phyloP scores from a whole-genome alignment of 2,888 invertebrate species.

The Nephrotoma guestfalica region DNA sequence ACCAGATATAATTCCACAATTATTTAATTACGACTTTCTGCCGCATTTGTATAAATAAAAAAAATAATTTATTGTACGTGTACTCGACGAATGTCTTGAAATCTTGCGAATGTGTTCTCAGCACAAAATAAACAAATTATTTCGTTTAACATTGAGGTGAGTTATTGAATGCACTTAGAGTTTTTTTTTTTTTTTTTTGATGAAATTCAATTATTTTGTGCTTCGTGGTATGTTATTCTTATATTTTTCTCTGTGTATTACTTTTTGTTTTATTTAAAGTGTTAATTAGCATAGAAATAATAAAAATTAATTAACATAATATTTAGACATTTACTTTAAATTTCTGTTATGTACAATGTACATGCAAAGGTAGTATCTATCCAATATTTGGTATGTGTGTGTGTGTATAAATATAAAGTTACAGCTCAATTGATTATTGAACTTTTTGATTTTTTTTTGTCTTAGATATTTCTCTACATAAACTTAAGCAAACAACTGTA shows the following conservation, averaged over 20 bases:
- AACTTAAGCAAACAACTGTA: not conserved
- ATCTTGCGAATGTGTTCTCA: too few relatives aligned
- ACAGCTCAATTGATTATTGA: not conserved
- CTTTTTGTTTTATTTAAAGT: not conserved
- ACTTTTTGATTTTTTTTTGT: not conserved
- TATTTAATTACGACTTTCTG: not conserved
- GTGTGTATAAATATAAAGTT: not conserved
- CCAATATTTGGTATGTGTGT: not conserved
- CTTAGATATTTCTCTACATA: not conserved
- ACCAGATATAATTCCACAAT: not conserved
- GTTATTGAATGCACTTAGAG: not conserved
- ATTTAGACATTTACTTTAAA: not conserved
- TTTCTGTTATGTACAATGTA: not conserved
- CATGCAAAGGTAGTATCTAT: too few relatives aligned
- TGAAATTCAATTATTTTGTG: not conserved
- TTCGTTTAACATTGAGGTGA: not conserved
- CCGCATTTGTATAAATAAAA: not conserved
- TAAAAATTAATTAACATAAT: not conserved
- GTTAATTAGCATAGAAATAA: not conserved
- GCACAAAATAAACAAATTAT: not conserved
- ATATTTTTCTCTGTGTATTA: not conserved
- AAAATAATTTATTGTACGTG: not conserved
- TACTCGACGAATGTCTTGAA: not conserved
- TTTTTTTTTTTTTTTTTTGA: not conserved
- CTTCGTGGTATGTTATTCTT: not conserved